Conservation (phyloP, 1,140 invertebrate species). For the Zaprionus tsacasi region DNA sequence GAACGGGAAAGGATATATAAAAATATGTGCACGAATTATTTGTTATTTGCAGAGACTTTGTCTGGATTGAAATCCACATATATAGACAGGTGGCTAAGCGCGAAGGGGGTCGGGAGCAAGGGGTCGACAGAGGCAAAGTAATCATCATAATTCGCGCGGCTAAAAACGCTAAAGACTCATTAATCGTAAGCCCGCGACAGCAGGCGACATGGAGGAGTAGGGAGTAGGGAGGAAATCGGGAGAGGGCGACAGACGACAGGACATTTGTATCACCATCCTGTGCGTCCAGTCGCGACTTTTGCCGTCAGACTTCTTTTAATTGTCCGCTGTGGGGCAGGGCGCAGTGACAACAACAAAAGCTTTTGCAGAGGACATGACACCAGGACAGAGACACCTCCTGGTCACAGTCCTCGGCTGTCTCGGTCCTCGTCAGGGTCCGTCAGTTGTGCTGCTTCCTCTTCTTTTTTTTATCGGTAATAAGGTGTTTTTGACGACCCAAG, state of each 20-base stretch:
- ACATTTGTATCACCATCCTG: conserved; percentile 55
- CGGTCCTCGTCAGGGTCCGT: conserved; percentile 22
- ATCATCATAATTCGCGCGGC: conserved; percentile 65
- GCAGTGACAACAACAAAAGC: conserved; percentile 42
- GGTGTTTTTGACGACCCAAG: conserved; percentile 55
- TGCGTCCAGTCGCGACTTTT: conserved; percentile 56
- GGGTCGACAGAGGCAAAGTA: conserved; percentile 43
- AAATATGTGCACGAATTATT: conserved; percentile 47
- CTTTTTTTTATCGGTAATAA: conserved; percentile 52
- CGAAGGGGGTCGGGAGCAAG: not conserved
- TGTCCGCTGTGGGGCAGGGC: conserved; percentile 47
- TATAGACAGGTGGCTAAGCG: conserved; percentile 47
- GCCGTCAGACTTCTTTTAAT: conserved; percentile 71
- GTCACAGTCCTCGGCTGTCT: conserved; percentile 3
- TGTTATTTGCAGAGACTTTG: conserved; percentile 45
- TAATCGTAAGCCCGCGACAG: conserved; percentile 53
- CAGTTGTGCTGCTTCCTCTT: conserved; percentile 15
- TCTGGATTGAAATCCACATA: conserved; percentile 17
- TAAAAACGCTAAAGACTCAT: conserved; percentile 76
- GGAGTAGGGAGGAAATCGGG: not conserved
- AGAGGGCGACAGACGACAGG: conserved; percentile 28
- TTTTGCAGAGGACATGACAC: conserved; percentile 53
- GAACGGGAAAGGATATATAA: conserved; percentile 8
- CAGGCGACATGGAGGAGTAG: not conserved
- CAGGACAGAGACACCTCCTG: conserved; percentile 7